phyloP scores from a whole-genome alignment of 2,888 invertebrate species.

The Ptycholaimellus sp. region DNA sequence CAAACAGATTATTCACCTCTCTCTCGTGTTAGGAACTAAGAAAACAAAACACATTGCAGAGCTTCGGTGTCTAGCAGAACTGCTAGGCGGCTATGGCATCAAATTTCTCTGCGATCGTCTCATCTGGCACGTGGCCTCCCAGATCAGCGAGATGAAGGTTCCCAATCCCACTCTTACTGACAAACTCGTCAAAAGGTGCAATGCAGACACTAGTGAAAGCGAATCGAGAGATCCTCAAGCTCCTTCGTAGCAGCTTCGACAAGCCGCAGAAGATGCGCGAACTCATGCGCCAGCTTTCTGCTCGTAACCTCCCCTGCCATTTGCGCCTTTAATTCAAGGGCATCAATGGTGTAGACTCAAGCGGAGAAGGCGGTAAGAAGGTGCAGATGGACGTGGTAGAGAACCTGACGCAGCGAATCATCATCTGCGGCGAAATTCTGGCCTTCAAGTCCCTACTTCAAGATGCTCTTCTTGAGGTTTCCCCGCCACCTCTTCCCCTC shows the following conservation, averaged over 20 bases:
- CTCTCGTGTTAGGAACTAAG: too few species aligned
- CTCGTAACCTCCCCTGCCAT: too few species aligned
- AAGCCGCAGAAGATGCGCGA: slow-evolving; percentile 96
- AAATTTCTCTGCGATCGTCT: slow-evolving; percentile 80
- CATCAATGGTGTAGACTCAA: too few species aligned
- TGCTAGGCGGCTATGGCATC: slow-evolving; percentile 95
- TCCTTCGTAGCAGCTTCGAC: slow-evolving; percentile 80
- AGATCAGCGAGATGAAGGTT: slow-evolving; percentile 74
- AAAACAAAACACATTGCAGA: slow-evolving; percentile 42
- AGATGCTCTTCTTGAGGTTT: slow-evolving; percentile 70
- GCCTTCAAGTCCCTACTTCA: slow-evolving; percentile 81
- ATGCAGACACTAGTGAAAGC: slow-evolving; percentile 37
- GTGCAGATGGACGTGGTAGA: slow-evolving; percentile 42
- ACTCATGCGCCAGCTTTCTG: slow-evolving; percentile 60
- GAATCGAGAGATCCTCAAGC: slow-evolving; percentile 71
- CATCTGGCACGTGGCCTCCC: slow-evolving; percentile 94
- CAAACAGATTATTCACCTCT: too few species aligned
- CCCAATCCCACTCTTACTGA: too few species aligned
- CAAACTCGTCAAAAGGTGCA: too few species aligned
- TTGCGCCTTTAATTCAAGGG: too few species aligned
- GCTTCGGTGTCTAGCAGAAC: slow-evolving; percentile 67
- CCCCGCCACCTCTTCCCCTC: too few species aligned
- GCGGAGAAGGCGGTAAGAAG: background rate
- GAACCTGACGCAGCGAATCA: slow-evolving; percentile 81
- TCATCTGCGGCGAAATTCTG: slow-evolving; percentile 86